Evolutionary conservation across 2,888 invertebrate genomes (phyloP), one percentile per base, ranked within the genome.

Genomic region (Coelopa pilipes): DNA sequence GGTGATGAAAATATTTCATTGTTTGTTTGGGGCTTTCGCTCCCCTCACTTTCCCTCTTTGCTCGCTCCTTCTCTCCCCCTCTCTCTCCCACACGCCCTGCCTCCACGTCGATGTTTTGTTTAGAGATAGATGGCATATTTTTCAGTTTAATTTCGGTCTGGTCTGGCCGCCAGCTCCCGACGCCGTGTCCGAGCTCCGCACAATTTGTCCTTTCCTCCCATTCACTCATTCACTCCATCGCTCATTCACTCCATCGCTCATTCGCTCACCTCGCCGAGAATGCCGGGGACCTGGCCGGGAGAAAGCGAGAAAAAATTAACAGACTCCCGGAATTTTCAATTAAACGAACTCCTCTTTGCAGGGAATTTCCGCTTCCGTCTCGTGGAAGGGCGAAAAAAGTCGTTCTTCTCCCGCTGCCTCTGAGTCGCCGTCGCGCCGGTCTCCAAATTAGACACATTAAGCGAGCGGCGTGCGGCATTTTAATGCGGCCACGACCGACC

Each of bases 271-370:
- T 55, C 46, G 45, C 34, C 62, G 17, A 10, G n/a, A 12, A 57
- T 17, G 34, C 19, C 10, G 21, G 1, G 13, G 21, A 46, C 13
- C 45, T 19, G 45, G 21, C 49, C 49, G n/a, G 21, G 46, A 70
- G 45, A 1, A 21, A 15, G 59, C 47, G 0, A 47, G 21, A 49
- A 70, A 69, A 69, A 57, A 69, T 19, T 57, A 46, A 34, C 62
- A 55, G 65, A 63, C 71, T 46, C 55, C 71, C 45, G 71, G 71
- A 71, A 71, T 71, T 71, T 71, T 65, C 63, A 71, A 71, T 71
- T 71, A 71, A 71, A 53, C 65, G 53, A 46, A 45, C 55, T 17
- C 65, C 65, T 63, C 53, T 65, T 21, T 71, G 65, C 55, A 19
- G 17, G 60, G 60, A 47, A 47, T 70, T 60, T 70, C 59, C 59